Base-by-base conservation (phyloP, 2,113 vertebrate genomes). In the Recurvirostra avosetta region DNA sequence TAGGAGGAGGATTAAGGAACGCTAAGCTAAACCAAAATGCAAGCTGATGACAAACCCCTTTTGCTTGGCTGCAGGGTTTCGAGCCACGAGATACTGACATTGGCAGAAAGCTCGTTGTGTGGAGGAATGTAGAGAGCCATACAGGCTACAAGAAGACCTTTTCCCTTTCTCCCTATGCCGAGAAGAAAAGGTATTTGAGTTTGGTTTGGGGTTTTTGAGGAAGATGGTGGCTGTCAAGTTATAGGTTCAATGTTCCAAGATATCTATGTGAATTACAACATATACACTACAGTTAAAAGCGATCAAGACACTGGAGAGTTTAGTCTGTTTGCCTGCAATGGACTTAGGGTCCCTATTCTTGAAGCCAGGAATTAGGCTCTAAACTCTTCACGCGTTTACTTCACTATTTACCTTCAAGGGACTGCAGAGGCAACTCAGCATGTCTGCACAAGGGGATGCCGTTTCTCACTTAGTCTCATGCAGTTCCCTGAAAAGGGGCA, bases 41-140 rank as follows among this genome's bases (percentile, higher is more conserved):
- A 75, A 49, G 34, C 12, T 74, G 68, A 15, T 95, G 66, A 95
- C 82, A 90, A 81, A 80, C 11, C 7, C 49, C 65, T 91, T 95
- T 62, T 87, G 26, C 62, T 70, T 94, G 92, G 21, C 91, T 93
- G 32, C 97, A 99, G 99, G 99, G 99, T 40, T 99, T 99, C 14
- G 98, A 99, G 97, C 99, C 99, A 23, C 98, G 98, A 74, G 99
- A 99, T 74, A 99, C 99, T 2, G 98, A 99, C 74, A 98, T 99
- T 2, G 98, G 98, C 55, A 98, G 98, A 71, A 99, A 99, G 71
- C 98, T 99, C 32, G 92, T 96, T 23, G 99, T 99, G 75, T 99
- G 99, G 98, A 98, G 97, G 86, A 98, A 98, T 49, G 96, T 99
- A 29, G 98, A 99, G 96, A 98, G 98, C 93, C 99, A 98, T 87